Percentiles rank a stretch among this genome's conserved stretches.
Evolutionary conservation across 2,113 vertebrate species (phyloP).

Genomic region (Dascyllus trimaculatus): DNA sequence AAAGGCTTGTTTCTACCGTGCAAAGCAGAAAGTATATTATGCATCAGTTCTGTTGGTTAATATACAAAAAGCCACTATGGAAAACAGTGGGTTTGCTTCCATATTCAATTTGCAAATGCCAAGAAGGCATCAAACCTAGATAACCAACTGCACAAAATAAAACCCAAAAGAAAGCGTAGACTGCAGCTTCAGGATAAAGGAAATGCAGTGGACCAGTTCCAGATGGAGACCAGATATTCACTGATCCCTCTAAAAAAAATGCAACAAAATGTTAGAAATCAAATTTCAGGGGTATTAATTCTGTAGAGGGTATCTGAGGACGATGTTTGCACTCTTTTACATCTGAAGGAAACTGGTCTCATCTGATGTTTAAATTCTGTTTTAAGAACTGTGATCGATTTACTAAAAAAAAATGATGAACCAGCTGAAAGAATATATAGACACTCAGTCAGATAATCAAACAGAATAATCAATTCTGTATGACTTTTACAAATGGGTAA

Average conservation of each 20-base stretch:
- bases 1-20: background rate
- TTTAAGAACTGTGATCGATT: background rate
- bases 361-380: background rate
- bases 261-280: background rate
- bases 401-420: background rate
- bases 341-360: background rate
- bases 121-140: background rate
- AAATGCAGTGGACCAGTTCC: background rate
- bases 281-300: background rate
- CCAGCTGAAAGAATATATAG: background rate
- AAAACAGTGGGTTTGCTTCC: background rate
- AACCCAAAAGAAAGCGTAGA: background rate
- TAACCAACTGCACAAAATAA: background rate
- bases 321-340: background rate
- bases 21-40: background rate
- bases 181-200: background rate
- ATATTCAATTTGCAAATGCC: background rate
- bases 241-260: background rate
- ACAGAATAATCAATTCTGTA: background rate
- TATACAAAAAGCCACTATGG: background rate
- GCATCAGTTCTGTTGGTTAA: constrained; percentile 2
- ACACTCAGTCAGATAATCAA: background rate
- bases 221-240: background rate
- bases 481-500: background rate
- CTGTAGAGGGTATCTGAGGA: background rate